These are phyloP conservation scores for Amyelois transitella DNA, from an alignment of 1,140 invertebrate genomes.

Conservation along the genomic window DNA sequence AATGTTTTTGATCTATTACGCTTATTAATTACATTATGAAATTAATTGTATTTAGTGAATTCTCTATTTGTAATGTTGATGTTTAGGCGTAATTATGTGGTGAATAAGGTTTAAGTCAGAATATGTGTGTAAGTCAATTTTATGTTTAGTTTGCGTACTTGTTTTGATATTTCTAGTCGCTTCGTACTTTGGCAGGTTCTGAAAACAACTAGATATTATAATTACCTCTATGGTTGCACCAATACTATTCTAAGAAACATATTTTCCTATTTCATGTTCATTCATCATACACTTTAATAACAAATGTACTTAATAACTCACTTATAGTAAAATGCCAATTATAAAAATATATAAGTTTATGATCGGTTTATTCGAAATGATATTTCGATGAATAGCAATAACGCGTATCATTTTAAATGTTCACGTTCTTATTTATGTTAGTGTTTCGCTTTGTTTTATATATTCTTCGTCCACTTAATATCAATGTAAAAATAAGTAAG, in stretches of 20 bases:
- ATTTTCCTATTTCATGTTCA: neutral
- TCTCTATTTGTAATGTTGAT: constrained; percentile 60
- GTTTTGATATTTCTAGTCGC: neutral
- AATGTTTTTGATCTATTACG: constrained; percentile 74
- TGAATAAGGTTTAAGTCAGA: constrained; percentile 17
- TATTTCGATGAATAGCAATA: neutral
- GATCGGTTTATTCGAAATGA: neutral
- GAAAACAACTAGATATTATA: neutral
- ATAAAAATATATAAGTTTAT: neutral
- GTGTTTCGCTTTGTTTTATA: neutral
- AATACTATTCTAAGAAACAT: neutral
- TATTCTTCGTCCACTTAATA: no score
- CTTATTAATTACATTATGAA: constrained; percentile 70
- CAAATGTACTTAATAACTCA: neutral
- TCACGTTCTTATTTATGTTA: neutral
- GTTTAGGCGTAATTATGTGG: constrained; percentile 42
- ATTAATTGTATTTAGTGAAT: constrained; percentile 59
- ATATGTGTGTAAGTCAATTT: constrained; percentile 19
- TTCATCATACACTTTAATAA: neutral
- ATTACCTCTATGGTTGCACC: neutral
- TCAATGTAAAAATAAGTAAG: neutral
- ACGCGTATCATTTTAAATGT: neutral
- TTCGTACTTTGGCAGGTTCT: neutral
- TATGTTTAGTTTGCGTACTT: constrained; percentile 6
- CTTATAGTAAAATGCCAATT: neutral